A percentile compares a stretch with the other conserved stretches of the same genome.
Conservation (phyloP, 2,888 invertebrate species). For the Lithophane semibrunnea region DNA sequence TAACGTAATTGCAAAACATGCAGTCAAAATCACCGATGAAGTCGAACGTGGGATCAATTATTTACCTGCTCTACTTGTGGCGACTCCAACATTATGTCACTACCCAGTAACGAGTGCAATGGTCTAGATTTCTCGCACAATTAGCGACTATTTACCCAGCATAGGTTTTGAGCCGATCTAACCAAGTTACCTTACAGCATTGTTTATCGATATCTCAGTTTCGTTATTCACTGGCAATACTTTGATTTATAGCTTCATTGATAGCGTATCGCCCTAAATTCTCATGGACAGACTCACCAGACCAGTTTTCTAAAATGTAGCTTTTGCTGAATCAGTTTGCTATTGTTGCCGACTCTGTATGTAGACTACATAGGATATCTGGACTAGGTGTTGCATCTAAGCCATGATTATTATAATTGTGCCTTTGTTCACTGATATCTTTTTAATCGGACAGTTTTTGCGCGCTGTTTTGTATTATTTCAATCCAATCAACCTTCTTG, state of each 20-base stretch:
- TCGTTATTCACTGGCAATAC: conserved; percentile 66
- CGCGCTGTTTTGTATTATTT: conserved; percentile 13
- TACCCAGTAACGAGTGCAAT: conserved; percentile 69
- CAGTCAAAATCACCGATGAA: conserved; percentile 78
- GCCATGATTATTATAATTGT: conserved; percentile 16
- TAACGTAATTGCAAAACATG: conserved; percentile 72
- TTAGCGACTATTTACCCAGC: conserved; percentile 74
- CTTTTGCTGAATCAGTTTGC: conserved; percentile 48
- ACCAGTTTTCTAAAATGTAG: conserved; percentile 77
- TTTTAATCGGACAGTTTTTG: conserved; percentile 20
- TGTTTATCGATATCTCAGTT: conserved; percentile 67
- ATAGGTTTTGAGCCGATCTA: conserved; percentile 69
- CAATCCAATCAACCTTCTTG: conserved; percentile 45
- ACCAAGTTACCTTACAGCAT: conserved; percentile 65
- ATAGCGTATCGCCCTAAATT: conserved; percentile 77
- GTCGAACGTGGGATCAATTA: conserved; percentile 88
- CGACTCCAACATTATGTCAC: conserved; percentile 79
- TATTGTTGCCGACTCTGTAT: conserved; percentile 13
- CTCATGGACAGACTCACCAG: conserved; percentile 69
- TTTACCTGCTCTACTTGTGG: conserved; percentile 78
- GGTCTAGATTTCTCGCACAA: conserved; percentile 79
- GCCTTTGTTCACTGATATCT: conserved; percentile 31
- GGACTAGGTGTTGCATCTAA: conserved; percentile 18
- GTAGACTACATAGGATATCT: conserved; percentile 11
- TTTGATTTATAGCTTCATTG: conserved; percentile 76